phyloP scores from a whole-genome alignment of 2,888 invertebrate genomes.

The Brachyptera putata region DNA sequence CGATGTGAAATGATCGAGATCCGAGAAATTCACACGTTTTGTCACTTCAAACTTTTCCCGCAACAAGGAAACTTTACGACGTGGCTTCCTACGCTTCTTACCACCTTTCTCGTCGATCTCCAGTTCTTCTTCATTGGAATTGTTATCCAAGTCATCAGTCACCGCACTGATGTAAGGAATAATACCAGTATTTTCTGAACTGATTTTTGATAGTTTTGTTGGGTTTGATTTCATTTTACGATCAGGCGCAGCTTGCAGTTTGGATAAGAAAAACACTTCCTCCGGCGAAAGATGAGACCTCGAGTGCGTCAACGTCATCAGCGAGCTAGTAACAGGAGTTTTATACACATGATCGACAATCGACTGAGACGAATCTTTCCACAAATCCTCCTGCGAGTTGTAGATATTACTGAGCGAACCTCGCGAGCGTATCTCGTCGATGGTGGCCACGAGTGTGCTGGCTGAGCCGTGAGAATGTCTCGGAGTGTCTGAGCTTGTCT shows the following conservation, averaged over 20 bases:
- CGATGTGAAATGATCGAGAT: not conserved
- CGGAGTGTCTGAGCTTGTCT: slow-evolving; percentile 39
- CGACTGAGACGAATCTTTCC: slow-evolving; percentile 18
- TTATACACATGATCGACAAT: no score
- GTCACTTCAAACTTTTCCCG: slow-evolving; percentile 54
- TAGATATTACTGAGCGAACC: slow-evolving; percentile 53
- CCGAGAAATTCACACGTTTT: not conserved
- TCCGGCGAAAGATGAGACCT: slow-evolving; percentile 50
- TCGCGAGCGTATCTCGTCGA: slow-evolving; percentile 56
- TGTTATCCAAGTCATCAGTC: no score
- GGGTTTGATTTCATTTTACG: slow-evolving; percentile 23
- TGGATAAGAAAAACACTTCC: slow-evolving; percentile 45
- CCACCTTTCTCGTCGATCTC: not conserved
- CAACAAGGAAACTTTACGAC: slow-evolving; percentile 56
- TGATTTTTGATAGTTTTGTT: not conserved
- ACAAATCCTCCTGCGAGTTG: slow-evolving; percentile 26
- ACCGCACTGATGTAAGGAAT: no score
- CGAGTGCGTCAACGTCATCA: slow-evolving; percentile 35
- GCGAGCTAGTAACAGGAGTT: not conserved
- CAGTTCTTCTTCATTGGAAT: not conserved
- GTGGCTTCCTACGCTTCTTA: slow-evolving; percentile 39
- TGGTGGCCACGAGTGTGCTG: slow-evolving; percentile 59
- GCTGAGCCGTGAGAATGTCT: slow-evolving; percentile 45
- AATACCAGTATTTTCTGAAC: no score
- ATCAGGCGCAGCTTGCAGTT: slow-evolving; percentile 42